These are phyloP conservation scores for Stylophora pistillata DNA, from an alignment of 64 coral and sea anemone species.

Conservation along the genomic window DNA sequence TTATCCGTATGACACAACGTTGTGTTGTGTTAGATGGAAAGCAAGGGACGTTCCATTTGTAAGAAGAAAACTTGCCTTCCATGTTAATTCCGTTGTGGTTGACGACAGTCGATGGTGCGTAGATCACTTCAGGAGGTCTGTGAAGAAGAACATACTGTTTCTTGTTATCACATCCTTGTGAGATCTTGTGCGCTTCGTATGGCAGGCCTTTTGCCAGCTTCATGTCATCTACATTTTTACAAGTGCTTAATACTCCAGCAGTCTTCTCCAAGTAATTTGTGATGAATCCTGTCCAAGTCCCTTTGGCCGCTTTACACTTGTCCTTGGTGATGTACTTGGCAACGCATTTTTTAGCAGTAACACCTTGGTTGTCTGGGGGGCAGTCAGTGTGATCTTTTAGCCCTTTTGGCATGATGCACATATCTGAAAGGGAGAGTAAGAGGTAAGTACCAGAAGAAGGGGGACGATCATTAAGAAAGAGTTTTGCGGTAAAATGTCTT, in stretches of 20 bases:
- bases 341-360: not conserved
- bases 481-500: not conserved
- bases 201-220: not conserved
- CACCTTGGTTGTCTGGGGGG: not conserved
- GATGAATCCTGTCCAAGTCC: not conserved
- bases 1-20: conserved; percentile 22
- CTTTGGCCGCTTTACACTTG: not conserved
- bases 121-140: conserved; percentile 9
- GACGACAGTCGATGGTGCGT: conserved; percentile 28
- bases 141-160: conserved; percentile 10
- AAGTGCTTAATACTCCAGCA: conserved; percentile 8
- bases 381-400: not conserved
- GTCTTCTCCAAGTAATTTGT: conserved; percentile 23
- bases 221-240: not conserved
- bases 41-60: conserved; percentile 40
- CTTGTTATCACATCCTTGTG: conserved; percentile 25
- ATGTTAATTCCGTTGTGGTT: conserved; percentile 50
- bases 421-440: not conserved
- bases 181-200: not conserved
- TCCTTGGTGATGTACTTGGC: not conserved
- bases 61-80: conserved; percentile 32
- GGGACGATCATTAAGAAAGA: not conserved
- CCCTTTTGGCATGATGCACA: conserved; percentile 12
- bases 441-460: not conserved
- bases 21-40: conserved; percentile 27